These are phyloP conservation scores for Apteryx owenii DNA, from an alignment of 2,113 vertebrate genomes.

Conservation along the genomic window DNA sequence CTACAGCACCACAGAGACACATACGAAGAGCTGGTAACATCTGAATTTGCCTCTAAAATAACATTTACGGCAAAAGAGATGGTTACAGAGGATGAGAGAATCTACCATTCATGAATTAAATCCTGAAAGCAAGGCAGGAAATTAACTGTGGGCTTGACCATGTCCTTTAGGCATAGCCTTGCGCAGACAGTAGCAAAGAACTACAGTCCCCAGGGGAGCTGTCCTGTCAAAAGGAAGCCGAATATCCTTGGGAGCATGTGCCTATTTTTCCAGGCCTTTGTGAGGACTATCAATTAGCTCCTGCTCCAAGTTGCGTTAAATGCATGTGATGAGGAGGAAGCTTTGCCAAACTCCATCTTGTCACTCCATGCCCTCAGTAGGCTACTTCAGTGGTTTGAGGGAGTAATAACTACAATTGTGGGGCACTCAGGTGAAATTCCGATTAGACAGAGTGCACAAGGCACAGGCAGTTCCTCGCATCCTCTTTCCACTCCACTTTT, in stretches of 20 bases:
- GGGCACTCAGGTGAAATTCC: neutral
- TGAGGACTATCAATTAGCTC: neutral
- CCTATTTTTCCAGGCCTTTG: neutral
- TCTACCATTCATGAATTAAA: neutral
- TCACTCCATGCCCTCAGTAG: neutral
- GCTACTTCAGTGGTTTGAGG: neutral
- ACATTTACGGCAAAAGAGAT: neutral
- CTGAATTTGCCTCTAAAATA: neutral
- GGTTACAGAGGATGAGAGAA: neutral
- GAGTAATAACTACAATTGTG: neutral
- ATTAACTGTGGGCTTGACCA: neutral
- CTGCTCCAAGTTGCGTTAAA: neutral
- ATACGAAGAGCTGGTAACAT: neutral
- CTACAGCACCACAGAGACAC: neutral
- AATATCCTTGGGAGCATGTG: neutral
- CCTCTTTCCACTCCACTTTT: neutral
- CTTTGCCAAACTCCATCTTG: neutral
- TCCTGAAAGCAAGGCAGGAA: neutral
- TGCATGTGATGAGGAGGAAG: rapidly evolving
- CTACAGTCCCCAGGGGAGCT: neutral
- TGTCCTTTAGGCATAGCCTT: neutral
- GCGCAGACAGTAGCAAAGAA: neutral
- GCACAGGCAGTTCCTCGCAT: neutral
- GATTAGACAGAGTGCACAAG: neutral
- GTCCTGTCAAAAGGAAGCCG: neutral